Evolutionary conservation across 2,888 invertebrate genomes (phyloP).

Genomic region (Stomorhina lunata): DNA sequence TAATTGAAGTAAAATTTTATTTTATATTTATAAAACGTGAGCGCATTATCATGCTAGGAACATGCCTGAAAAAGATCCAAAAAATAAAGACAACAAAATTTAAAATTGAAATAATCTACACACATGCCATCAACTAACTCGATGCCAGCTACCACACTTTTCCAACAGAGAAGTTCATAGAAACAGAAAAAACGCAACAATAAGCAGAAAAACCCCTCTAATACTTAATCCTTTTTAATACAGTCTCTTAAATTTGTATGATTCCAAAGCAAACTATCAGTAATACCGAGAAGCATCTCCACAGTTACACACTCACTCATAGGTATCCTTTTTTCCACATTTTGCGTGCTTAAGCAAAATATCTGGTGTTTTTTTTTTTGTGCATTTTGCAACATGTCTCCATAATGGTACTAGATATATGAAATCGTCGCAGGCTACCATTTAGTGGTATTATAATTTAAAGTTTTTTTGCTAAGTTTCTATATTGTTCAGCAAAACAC

Average conservation of each 20-base stretch:
- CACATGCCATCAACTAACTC: conserved; percentile 33
- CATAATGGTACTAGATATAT: conserved; percentile 28
- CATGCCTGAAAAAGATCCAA: conserved; percentile 35
- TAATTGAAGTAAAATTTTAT: conserved; percentile 54
- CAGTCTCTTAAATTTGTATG: conserved; percentile 22
- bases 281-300: conserved; percentile 14
- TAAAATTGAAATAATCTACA: conserved; percentile 32
- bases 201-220: neutral
- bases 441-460: conserved; percentile 56
- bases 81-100: conserved; percentile 9
- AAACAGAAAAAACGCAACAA: neutral
- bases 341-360: conserved; percentile 61
- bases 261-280: neutral
- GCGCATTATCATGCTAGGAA: conserved; percentile 54
- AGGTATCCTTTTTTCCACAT: conserved; percentile 23
- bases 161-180: neutral
- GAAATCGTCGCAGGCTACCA: conserved; percentile 36
- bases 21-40: conserved; percentile 63
- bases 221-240: conserved; percentile 36
- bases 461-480: neutral
- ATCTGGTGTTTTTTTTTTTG: neutral
- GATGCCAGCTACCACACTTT: conserved; percentile 30
- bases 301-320: neutral
- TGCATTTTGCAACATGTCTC: neutral
- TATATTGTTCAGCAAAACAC: neutral